Base-by-base conservation (phyloP, 2,797 vertebrate genomes). In the Brotula barbata region DNA sequence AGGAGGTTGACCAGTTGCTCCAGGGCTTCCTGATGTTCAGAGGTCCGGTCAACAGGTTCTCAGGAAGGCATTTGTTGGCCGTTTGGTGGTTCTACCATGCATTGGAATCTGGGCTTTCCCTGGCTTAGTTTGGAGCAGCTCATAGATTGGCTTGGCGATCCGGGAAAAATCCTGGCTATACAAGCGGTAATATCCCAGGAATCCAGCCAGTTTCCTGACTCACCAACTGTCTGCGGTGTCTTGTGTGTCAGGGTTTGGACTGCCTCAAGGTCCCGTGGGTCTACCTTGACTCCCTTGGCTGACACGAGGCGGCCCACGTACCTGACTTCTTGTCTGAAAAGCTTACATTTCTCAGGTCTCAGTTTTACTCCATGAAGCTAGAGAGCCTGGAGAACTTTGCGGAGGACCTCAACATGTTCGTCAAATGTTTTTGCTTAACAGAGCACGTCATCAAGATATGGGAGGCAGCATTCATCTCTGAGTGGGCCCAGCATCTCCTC, bases 371-470 rank as follows among this genome's bases (percentile, higher is more conserved):
- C 63, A 41, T 65, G 40, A 0, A 0, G 8, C 1, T 56, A 40
- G 0, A 56, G 23, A 13, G 57, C 51, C 19, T 41, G 31, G 1
- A 72, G 20, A 8, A 72, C 69, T 25, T 54, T 47, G 5, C 36
- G 19, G 1, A 68, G 1, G 3, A 12, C 14, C 1, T 66, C 51
- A 2, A 72, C 39, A 46, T 66, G 57, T 20, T 65, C 46, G 1
- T 49, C 22, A 15, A 71, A 71, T 2, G 55, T 31, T 21, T n/a
- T 41, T 1, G 51, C 20, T 13, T 20, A 68, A 12, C 56, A 60
- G 1, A 71, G 46, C 1, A 65, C n/a, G 14, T 60, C 66, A 33
- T 70, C 44, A 10, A 69, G 7, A n/a, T 75, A 75, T 0, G 66
- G 66, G 17, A 40, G 22, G 25, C 55, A 75, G 0, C 42, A 25